Conservation (phyloP, 2,888 invertebrate genomes). For the Heteromyza rotundicornis region DNA sequence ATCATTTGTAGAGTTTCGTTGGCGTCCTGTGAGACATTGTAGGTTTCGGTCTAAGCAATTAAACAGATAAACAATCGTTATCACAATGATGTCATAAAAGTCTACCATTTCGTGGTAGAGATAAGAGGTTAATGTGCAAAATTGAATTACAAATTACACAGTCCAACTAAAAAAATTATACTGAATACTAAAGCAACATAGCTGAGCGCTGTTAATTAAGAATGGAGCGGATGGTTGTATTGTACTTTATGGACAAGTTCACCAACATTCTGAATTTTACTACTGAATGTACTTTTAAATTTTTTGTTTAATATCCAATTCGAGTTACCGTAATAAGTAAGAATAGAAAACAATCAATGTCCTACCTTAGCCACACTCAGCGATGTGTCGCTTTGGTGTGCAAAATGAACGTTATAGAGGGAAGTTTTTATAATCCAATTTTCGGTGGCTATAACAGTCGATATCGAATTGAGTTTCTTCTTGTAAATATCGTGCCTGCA, state of each 20-base stretch:
- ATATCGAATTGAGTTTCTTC: constrained; percentile 72
- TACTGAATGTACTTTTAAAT: too few species aligned
- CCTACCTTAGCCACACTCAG: constrained; percentile 73
- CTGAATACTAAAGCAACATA: background rate
- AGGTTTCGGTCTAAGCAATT: constrained; percentile 69
- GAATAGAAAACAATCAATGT: too few species aligned
- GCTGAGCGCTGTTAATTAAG: too few species aligned
- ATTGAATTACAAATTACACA: background rate
- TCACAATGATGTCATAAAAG: background rate
- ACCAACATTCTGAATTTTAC: too few species aligned
- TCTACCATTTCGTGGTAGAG: background rate
- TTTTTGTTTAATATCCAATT: too few species aligned
- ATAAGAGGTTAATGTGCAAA: background rate
- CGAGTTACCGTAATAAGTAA: too few species aligned
- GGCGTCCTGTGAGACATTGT: constrained; percentile 72
- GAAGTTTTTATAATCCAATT: constrained; percentile 87
- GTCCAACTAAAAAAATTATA: background rate
- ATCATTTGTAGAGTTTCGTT: constrained; percentile 80
- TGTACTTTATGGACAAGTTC: too few species aligned
- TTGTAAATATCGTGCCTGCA: constrained; percentile 76
- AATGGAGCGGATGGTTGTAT: too few species aligned
- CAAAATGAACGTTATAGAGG: constrained; percentile 74
- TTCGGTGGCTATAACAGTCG: constrained; percentile 77
- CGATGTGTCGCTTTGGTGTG: constrained; percentile 80
- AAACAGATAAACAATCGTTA: constrained; percentile 5